Base-by-base conservation (phyloP, 2,797 vertebrate species). In the Anableps anableps region DNA sequence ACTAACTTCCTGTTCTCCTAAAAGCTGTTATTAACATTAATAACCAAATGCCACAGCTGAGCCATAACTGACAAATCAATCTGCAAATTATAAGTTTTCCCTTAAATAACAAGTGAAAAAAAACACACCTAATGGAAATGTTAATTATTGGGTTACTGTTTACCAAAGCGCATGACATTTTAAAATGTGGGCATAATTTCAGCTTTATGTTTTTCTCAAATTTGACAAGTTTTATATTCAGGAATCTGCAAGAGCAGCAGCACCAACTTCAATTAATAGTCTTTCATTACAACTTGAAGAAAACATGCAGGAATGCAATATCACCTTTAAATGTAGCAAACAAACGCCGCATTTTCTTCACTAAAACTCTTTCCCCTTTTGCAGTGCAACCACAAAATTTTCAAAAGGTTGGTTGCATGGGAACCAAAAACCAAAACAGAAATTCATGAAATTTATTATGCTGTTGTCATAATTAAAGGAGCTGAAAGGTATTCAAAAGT, bases 21-120 rank as follows among this genome's bases (percentile, higher is more conserved):
- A 55, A 80, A 79, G 7, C 26, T 50, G 11, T 0, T 21, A n/a
- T 41, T 66, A 48, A 55, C 29, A 45, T 71, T 64, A 80, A 78
- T 70, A 76, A 70, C 51, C 21, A 80, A 51, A 73, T 31, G 31
- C 7, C 60, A 74, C 53, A 26, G 38, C 16, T 76, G 77, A 80
- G 50, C 80, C 50, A 76, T 72, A 78, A 75, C 60, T 74, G 29
- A 47, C 34, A 36, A n/a, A 26, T 66, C 58, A 62, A 50, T 76
- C 38, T 55, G 13, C 34, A 71, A 75, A n/a, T 80, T 26, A 51
- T 51, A 23, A 19, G 13, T 73, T 77, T 81, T 58, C 34, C 29
- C 64, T 73, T 34, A 29, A 79, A 47, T 51, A 36, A 84, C 7
- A n/a, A 41, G 17, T 64, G 13, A 6, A 13, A 71, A 43, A 66